Percentiles rank a stretch among this genome's conserved stretches.
These are phyloP conservation scores for Taphrorychus bicolor DNA, from an alignment of 2,888 invertebrate species.

Conservation along the genomic window DNA sequence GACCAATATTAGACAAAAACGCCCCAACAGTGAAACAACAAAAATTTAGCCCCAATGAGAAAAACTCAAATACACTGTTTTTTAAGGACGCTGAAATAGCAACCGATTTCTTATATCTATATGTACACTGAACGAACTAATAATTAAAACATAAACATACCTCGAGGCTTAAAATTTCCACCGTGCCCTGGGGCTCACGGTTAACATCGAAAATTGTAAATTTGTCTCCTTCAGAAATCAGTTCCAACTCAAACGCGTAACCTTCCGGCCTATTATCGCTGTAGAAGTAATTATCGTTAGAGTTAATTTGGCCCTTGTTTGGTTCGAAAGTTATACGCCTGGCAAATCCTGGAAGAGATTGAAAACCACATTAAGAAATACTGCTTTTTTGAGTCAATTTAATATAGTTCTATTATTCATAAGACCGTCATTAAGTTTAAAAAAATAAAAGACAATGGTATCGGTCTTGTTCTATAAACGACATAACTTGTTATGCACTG, in stretches of 20 bases:
- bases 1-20: neutral
- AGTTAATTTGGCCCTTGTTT: conserved; percentile 66
- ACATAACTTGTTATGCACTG: too few relatives aligned
- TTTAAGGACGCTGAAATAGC: conserved; percentile 4
- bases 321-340: conserved; percentile 74
- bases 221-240: conserved; percentile 72
- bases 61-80: too few relatives aligned
- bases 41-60: neutral
- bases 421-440: too few relatives aligned
- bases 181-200: conserved; percentile 70
- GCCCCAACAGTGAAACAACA: neutral
- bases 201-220: conserved; percentile 75
- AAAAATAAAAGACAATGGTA: too few relatives aligned
- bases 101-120: too few relatives aligned
- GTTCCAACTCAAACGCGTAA: conserved; percentile 74
- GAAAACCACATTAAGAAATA: neutral
- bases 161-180: conserved; percentile 72
- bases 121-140: neutral
- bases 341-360: conserved; percentile 33
- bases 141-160: conserved; percentile 56
- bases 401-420: neutral
- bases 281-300: conserved; percentile 79
- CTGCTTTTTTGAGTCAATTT: neutral
- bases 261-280: conserved; percentile 78
- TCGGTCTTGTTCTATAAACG: too few relatives aligned